phyloP scores from a whole-genome alignment of 1,140 invertebrate species.

The Penaeus indicus region DNA sequence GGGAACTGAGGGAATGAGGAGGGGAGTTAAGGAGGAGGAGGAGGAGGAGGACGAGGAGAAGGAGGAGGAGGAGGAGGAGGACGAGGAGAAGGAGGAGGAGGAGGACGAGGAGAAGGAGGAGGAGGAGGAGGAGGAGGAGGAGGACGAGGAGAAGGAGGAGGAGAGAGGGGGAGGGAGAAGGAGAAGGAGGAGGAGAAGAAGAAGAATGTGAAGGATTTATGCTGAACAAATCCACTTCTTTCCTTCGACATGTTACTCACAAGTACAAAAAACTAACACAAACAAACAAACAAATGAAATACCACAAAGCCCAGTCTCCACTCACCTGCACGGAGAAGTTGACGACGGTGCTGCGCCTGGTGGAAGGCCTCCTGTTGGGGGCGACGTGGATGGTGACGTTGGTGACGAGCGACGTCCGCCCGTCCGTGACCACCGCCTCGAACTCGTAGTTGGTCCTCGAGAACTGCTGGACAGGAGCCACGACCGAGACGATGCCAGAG shows the following conservation, averaged over 20 bases:
- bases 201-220: no score
- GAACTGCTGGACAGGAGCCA: constrained; percentile 81
- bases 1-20: not conserved
- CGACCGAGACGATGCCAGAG: constrained; percentile 88
- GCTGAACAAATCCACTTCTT: no score
- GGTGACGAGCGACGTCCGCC: constrained; percentile 76
- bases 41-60: not conserved
- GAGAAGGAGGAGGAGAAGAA: no score
- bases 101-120: no score
- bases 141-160: no score
- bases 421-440: constrained; percentile 82
- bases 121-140: no score
- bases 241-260: no score
- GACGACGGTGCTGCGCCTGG: constrained; percentile 48
- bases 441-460: constrained; percentile 81
- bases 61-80: not conserved
- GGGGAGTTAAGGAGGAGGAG: no score
- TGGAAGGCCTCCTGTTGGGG: constrained; percentile 70
- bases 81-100: not conserved
- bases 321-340: constrained; percentile 59
- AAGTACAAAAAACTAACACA: not conserved
- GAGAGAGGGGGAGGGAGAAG: no score
- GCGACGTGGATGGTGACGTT: constrained; percentile 88
- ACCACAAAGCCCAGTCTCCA: not conserved
- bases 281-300: not conserved